These are phyloP conservation scores for Loris lydekkerianus DNA, from an alignment of 2,797 vertebrate genomes.

Conservation along the genomic window DNA sequence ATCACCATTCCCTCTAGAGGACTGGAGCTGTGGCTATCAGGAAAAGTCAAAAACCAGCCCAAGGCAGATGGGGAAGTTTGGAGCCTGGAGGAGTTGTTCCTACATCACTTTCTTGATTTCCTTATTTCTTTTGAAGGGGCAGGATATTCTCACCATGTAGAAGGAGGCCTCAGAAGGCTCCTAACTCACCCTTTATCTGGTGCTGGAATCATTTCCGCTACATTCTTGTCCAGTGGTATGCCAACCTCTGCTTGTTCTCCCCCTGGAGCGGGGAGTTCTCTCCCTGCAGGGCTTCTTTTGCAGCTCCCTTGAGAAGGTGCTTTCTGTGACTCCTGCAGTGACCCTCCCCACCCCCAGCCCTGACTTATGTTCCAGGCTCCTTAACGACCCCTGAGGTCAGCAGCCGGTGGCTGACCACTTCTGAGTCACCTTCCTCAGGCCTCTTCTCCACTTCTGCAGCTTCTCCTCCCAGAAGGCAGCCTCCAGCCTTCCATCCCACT, in stretches of 20 bases:
- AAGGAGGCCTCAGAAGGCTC: not conserved
- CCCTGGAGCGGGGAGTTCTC: not conserved
- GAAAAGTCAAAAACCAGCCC: not conserved
- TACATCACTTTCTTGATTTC: not conserved
- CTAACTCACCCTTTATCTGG: not conserved
- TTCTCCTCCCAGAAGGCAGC: not conserved
- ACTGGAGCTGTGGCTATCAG: not conserved
- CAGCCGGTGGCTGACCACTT: not conserved
- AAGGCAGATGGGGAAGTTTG: not conserved
- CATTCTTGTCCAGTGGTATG: not conserved
- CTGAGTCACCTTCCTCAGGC: not conserved
- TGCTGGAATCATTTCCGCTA: not conserved
- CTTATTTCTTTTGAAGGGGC: not conserved
- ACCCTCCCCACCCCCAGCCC: not conserved
- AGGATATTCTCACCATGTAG: not conserved
- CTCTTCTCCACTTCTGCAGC: not conserved
- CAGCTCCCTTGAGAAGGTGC: not conserved
- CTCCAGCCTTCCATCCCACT: not conserved
- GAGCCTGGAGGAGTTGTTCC: not conserved
- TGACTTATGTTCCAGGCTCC: not conserved
- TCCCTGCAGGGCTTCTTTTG: not conserved
- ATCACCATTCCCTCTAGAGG: slow-evolving; percentile 20
- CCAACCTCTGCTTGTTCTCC: not conserved
- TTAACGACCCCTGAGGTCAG: not conserved
- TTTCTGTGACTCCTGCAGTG: not conserved